phyloP scores from a whole-genome alignment of 2,888 invertebrate species.

The Phengaris alcon region DNA sequence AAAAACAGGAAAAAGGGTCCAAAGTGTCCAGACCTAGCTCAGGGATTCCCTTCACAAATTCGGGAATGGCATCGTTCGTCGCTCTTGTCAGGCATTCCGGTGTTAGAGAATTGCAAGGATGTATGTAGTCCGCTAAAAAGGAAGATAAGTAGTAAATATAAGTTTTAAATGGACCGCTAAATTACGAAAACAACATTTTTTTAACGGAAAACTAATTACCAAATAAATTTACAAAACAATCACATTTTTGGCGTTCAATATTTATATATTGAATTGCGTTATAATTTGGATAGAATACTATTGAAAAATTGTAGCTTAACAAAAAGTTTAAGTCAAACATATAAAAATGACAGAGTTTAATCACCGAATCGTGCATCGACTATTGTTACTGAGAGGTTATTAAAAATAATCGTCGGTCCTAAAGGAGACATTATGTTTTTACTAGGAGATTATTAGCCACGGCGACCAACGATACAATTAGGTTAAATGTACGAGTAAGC shows the following conservation, averaged over 20 bases:
- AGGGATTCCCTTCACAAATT: slow-evolving; percentile 65
- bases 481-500: no score
- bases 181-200: not conserved
- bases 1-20: no score
- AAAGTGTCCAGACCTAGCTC: slow-evolving; percentile 52
- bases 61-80: slow-evolving; percentile 62
- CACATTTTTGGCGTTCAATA: no score
- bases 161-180: not conserved
- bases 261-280: no score
- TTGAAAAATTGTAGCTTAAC: no score
- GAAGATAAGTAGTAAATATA: slow-evolving; percentile 26
- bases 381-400: not conserved
- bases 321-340: no score
- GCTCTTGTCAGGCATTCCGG: slow-evolving; percentile 57
- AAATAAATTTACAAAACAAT: no score
- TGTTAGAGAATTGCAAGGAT: slow-evolving; percentile 60
- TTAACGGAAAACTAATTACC: not conserved
- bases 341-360: slow-evolving; percentile 7
- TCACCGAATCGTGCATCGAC: not conserved
- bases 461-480: no score
- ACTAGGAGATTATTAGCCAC: no score
- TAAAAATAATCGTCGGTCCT: not conserved
- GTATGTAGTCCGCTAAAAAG: slow-evolving; percentile 65
- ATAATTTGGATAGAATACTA: no score
- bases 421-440: no score